Evolutionary conservation across 1,140 invertebrate species (phyloP), one percentile per base, ranked within the genome.

Genomic region (Caerostris darwini): DNA sequence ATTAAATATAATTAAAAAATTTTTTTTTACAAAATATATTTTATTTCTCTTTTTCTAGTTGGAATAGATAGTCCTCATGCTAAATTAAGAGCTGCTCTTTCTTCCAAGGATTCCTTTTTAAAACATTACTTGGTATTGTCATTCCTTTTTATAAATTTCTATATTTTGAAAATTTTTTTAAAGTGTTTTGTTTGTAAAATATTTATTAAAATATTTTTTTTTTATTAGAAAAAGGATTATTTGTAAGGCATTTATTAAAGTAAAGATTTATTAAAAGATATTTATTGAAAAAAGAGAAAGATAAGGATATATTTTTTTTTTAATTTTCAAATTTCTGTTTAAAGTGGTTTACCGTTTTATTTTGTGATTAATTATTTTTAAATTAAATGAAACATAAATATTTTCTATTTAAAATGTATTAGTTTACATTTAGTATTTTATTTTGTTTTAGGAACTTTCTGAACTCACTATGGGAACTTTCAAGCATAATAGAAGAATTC

Each of bases 401-500:
- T 10, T 10, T 61, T 10, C 14, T 14, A 64, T 17, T 34, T 34
- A 34, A 34, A 34, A 34, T 0, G 34, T 34, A 34, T 34, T 34
- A 34, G 34, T 34, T 34, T 34, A 34, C 34, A 34, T 34, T 61
- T 5, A 10, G 19, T 7, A 12, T 81, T 81, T 81, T 81, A 14
- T 64, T 59, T 85, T 19, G 53, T 95, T 96, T 85, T 95, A 97
- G 97, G 99, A 99, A 96, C 96, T 99, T 77, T 98, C 98, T 8
- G 99, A 99, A 96, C 96, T 99, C 93, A 98, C 99, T 1, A 99
- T 99, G 97, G 98, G 99, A 77, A 99, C 99, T 1, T 99, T 98
- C 95, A 99, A 99, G 96, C 98, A 99, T 96, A 98, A 99, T 95
- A 97, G 98, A 7, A 97, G 98, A 83, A 96, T 98, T 91, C 96